Evolutionary conservation across 2,888 invertebrate genomes (phyloP).

Genomic region (Ethmia dodecea): DNA sequence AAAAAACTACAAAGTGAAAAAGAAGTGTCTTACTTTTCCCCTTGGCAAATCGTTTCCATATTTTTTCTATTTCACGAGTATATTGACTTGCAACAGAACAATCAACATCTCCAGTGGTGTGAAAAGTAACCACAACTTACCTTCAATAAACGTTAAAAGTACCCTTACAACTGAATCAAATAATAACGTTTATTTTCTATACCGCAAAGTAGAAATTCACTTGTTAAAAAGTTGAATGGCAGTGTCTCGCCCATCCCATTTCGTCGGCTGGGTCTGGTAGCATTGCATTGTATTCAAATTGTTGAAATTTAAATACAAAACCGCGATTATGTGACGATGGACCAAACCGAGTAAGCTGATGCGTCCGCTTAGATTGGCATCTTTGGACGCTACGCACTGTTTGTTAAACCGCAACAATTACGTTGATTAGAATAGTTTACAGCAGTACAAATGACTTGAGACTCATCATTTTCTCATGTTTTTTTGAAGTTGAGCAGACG

Average conservation of each 20-base stretch:
- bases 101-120: slow-evolving; percentile 46
- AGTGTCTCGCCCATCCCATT: slow-evolving; percentile 60
- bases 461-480: too few relatives aligned
- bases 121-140: slow-evolving; percentile 34
- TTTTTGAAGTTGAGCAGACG: too few relatives aligned
- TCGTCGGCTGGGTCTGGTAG: slow-evolving; percentile 58
- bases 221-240: slow-evolving; percentile 20
- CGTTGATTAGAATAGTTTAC: too few relatives aligned
- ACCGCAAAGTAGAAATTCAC: slow-evolving; percentile 10
- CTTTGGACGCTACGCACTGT: slow-evolving; percentile 43
- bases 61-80: slow-evolving; percentile 4
- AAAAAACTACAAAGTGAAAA: too few relatives aligned
- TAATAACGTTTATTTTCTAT: slow-evolving; percentile 5
- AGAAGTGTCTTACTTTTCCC: too few relatives aligned
- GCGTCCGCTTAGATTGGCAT: slow-evolving; percentile 63
- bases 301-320: slow-evolving; percentile 72
- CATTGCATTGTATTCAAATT: slow-evolving; percentile 75
- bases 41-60: neutral
- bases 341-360: slow-evolving; percentile 51
- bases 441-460: too few relatives aligned
- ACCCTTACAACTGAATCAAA: neutral
- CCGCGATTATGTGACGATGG: slow-evolving; percentile 72
- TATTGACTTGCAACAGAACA: slow-evolving; percentile 39
- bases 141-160: slow-evolving; percentile 12
- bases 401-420: slow-evolving; percentile 23